Conservation (phyloP, 2,888 invertebrate species). For the Tachina grossa region DNA sequence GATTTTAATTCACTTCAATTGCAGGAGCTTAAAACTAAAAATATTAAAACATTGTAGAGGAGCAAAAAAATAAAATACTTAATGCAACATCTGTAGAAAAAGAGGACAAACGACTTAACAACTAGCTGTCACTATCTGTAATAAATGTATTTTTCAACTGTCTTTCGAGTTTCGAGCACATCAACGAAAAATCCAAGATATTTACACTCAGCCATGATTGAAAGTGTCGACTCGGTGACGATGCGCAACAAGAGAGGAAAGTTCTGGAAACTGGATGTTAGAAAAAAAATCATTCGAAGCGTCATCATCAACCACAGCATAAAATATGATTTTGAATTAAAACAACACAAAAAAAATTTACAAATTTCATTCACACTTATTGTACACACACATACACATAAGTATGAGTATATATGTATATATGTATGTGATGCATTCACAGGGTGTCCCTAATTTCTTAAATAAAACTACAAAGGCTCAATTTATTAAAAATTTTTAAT, state of each 20-base stretch:
- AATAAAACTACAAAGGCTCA: too few species aligned
- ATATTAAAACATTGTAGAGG: not conserved
- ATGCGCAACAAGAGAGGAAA: slow-evolving; percentile 23
- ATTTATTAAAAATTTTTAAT: too few species aligned
- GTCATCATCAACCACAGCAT: slow-evolving; percentile 20
- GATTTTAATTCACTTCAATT: too few species aligned
- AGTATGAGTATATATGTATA: too few species aligned
- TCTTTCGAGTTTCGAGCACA: slow-evolving; percentile 25
- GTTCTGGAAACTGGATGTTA: not conserved
- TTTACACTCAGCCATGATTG: slow-evolving; percentile 59
- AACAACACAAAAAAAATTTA: slow-evolving; percentile 1
- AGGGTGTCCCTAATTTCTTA: too few species aligned
- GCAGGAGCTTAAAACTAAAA: too few species aligned
- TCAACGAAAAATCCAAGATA: slow-evolving; percentile 37
- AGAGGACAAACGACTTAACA: slow-evolving; percentile 41
- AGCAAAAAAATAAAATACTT: not conserved
- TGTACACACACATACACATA: not conserved
- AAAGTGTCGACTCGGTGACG: slow-evolving; percentile 57
- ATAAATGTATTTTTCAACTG: slow-evolving; percentile 46
- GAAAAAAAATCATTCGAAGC: slow-evolving; percentile 4
- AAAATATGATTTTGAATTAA: slow-evolving; percentile 10
- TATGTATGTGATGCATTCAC: not conserved
- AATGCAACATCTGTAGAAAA: not conserved
- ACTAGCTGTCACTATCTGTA: slow-evolving; percentile 61
- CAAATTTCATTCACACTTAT: not conserved